These are phyloP conservation scores for Archaeoteleia sp. DNA, from an alignment of 2,888 invertebrate genomes.

Conservation along the genomic window DNA sequence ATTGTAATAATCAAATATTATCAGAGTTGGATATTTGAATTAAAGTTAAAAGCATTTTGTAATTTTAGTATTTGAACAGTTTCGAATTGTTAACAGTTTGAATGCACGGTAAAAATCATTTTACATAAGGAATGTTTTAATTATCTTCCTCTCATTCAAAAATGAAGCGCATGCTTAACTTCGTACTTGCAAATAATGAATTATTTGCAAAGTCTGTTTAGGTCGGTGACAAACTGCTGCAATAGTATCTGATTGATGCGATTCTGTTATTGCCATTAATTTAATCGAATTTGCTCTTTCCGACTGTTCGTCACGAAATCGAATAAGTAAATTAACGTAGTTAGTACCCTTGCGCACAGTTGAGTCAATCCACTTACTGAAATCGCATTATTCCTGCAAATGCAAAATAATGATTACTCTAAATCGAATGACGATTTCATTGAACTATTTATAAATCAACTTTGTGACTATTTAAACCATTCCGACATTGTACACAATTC, in stretches of 20 bases:
- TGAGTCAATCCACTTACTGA: conserved; percentile 32
- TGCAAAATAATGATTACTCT: background rate
- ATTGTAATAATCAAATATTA: no score
- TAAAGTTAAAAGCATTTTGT: no score
- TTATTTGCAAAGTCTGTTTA: conserved; percentile 5
- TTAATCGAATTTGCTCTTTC: conserved; percentile 29
- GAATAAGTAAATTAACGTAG: conserved; percentile 30
- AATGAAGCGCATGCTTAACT: background rate
- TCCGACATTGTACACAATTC: no score
- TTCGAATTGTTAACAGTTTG: no score
- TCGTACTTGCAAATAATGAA: background rate
- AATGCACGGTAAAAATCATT: no score
- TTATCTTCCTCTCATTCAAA: no score
- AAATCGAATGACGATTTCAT: conserved; percentile 4
- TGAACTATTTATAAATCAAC: no score
- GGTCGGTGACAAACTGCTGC: conserved; percentile 11
- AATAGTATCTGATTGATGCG: conserved; percentile 21
- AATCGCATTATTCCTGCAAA: conserved; percentile 20
- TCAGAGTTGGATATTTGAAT: no score
- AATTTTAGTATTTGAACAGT: no score
- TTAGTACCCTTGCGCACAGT: conserved; percentile 26
- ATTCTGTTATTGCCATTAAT: conserved; percentile 40
- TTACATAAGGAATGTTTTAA: no score
- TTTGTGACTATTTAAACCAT: no score
- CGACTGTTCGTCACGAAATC: conserved; percentile 18